phyloP scores from a whole-genome alignment of 1,140 invertebrate species.

The Dysdera silvatica region DNA sequence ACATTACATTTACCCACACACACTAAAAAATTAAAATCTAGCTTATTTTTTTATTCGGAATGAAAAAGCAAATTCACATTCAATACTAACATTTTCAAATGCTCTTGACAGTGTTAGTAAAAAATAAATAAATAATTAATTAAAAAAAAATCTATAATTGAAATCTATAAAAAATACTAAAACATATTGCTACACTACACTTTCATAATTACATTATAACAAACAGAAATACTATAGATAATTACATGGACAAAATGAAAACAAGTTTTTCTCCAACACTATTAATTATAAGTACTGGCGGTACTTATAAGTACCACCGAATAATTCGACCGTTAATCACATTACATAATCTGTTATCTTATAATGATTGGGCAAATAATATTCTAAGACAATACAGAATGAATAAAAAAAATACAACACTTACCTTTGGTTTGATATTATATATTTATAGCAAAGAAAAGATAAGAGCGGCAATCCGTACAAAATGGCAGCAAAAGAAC shows the following conservation, averaged over 20 bases:
- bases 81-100: conserved; percentile 1
- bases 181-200: conserved; percentile 3
- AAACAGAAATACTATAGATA: not conserved
- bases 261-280: not conserved
- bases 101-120: not conserved
- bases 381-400: not conserved
- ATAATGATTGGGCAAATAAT: not conserved
- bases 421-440: too few relatives aligned
- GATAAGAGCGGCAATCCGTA: too few relatives aligned
- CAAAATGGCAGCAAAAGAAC: not conserved
- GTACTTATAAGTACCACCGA: conserved; percentile 3
- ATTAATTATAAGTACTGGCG: not conserved
- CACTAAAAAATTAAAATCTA: not conserved
- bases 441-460: too few relatives aligned
- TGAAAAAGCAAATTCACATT: not conserved
- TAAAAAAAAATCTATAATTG: not conserved
- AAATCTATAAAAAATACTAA: conserved; percentile 1
- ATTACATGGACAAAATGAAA: conserved; percentile 1
- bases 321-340: not conserved
- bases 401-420: too few relatives aligned
- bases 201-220: not conserved
- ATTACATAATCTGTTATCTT: conserved; percentile 1
- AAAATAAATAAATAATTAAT: not conserved
- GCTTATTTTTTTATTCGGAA: not conserved
- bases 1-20: not conserved